Base-by-base conservation (phyloP, 2,797 vertebrate genomes). In the Rhinogobio ventralis region DNA sequence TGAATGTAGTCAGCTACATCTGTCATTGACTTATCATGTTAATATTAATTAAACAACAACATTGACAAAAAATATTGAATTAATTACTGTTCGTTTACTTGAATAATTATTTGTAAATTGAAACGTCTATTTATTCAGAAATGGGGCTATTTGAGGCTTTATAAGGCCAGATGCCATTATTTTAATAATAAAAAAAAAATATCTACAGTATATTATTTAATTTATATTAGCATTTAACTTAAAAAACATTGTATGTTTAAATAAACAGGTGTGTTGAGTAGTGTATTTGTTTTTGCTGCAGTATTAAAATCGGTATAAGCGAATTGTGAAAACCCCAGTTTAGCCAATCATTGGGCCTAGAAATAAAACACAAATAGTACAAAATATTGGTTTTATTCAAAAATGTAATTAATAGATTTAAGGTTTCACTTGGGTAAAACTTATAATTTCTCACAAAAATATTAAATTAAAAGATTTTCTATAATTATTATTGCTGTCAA, bases 271-370 rank as follows among this genome's bases (percentile, higher is more conserved):
- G 68, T 71, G 39, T 72, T 45, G 1, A 45, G 3, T 46, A 71
- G 14, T 71, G 6, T 68, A 68, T 69, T 71, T 71, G n/a, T 71
- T 45, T 42, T 71, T n/a, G 68, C 39, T n/a, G 20, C 36, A n/a
- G 23, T 45, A 45, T 45, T 42, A 69, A 7, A 23, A 36, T 20
- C 7, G 30, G 3, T 19, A 17, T 64, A 14, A 1, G 0, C 33
- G 4, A 33, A 33, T 33, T 33, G 33, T 4, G 9, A 42, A 8
- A 42, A 42, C 39, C 39, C 15, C 62, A 66, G 57, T 62, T 62
- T 28, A 62, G 14, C 11, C 28, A 64, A 64, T 64, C 62, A 30
- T 28, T 64, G 25, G 25, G 60, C 45, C 13, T 46, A 46, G 45
- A 46, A 46, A 46, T 46, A 14, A 13, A 46, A 46, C 45, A 4